phyloP scores from a whole-genome alignment of 2,797 vertebrate species.

The Pachyuromys duprasi region DNA sequence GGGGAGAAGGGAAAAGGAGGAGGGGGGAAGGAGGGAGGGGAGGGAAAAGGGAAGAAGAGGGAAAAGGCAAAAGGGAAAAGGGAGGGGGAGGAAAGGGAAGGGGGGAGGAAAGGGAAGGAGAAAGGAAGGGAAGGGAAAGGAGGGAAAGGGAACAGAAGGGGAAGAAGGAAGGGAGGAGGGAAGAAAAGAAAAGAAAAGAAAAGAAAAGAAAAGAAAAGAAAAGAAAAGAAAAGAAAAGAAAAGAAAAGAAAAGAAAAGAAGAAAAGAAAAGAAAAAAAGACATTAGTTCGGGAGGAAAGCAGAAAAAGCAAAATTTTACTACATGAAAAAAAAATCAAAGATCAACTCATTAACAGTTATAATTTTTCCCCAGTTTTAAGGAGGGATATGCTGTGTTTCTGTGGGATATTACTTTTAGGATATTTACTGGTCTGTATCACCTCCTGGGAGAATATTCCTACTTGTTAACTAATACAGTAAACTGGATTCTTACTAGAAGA shows the following conservation, averaged over 20 bases:
- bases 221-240: too few relatives aligned
- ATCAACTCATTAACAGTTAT: conserved; percentile 12
- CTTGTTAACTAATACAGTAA: conserved; percentile 2
- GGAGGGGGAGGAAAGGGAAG: too few relatives aligned
- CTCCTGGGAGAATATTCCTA: neutral
- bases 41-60: too few relatives aligned
- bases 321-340: conserved; percentile 27
- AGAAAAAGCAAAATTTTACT: neutral
- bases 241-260: neutral
- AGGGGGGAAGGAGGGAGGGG: neutral
- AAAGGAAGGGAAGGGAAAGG: too few relatives aligned
- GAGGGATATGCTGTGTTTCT: neutral
- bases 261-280: too few relatives aligned
- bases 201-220: neutral
- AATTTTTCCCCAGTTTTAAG: neutral
- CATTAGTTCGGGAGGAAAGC: too few relatives aligned
- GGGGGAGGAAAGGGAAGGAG: too few relatives aligned
- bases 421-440: neutral
- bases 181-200: neutral
- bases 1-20: too few relatives aligned
- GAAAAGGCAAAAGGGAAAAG: neutral
- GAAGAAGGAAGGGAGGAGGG: too few relatives aligned
- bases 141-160: too few relatives aligned
- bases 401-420: neutral
- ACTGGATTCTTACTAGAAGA: neutral